Evolutionary conservation across 1,140 invertebrate genomes (phyloP).

Genomic region (Aethina tumida): DNA sequence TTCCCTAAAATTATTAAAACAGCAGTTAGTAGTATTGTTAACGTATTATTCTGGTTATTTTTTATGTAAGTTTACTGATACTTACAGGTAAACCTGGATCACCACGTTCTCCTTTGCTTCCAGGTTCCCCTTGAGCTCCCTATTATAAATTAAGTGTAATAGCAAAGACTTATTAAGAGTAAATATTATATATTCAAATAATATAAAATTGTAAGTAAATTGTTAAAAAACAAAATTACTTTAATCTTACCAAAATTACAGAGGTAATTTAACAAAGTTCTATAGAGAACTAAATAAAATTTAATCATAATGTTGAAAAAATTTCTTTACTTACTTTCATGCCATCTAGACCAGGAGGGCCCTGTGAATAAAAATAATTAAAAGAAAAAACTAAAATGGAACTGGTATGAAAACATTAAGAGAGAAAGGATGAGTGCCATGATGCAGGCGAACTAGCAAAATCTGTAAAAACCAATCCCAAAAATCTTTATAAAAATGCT

Average conservation of each 20-base stretch:
- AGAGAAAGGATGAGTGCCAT: conserved; percentile 14
- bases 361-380: conserved; percentile 45
- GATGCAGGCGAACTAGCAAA: too few species aligned
- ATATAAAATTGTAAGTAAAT: neutral
- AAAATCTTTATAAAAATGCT: too few species aligned
- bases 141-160: conserved; percentile 38
- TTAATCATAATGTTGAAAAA: too few species aligned
- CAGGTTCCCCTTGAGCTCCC: conserved; percentile 85
- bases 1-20: conserved; percentile 84
- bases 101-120: conserved; percentile 80
- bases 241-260: too few species aligned
- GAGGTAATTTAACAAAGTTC: too few species aligned
- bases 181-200: neutral
- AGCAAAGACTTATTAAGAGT: neutral
- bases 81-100: conserved; percentile 86
- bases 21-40: neutral
- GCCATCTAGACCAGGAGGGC: conserved; percentile 60
- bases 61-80: conserved; percentile 28
- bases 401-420: conserved; percentile 20
- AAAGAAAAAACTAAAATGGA: conserved; percentile 30
- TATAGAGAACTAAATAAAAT: too few species aligned
- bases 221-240: neutral
- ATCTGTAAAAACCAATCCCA: too few species aligned
- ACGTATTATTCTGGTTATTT: neutral
- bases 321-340: conserved; percentile 56